Evolutionary conservation across 1,140 invertebrate species (phyloP), one percentile per base, ranked within the genome.

Genomic region (Dendrolimus punctatus): DNA sequence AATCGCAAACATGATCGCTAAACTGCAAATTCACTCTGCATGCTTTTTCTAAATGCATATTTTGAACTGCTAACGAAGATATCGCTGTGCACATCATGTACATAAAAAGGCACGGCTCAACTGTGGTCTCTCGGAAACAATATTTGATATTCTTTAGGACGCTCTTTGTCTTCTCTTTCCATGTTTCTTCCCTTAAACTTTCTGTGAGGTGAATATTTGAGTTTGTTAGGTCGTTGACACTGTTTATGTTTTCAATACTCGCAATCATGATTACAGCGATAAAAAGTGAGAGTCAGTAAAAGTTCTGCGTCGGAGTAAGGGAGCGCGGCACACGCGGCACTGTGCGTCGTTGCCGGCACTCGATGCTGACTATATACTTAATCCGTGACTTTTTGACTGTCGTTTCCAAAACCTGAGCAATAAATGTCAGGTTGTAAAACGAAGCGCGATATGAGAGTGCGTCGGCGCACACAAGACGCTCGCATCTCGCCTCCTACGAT

Each of bases 11-110:
- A n/a, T 88, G 76, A 38, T 83, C 80, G 49, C 85, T 81, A 50
- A 89, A 90, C 5, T 85, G 75, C 2, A 90, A 83, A 73, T 92
- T 91, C 0, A 93, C 90, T 41, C 90, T 83, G 63, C 92, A 93
- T 0, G 91, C 89, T 68, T 89, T 87, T 61, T 87, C 84, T 51
- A 87, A 73, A 49, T 85, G 80, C 80, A 87, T 85, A 55, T 85
- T 85, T 53, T 84, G 80, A 5, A 87, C 84, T 0, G 82, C 79
- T 39, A 87, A 46, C 36, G 79, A 78, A 0, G 81, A 85, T 38
- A 87, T 53, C 5, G 77, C 72, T 8, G 73, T 85, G 44, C 79
- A 84, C 53, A 85, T 41, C 78, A 85, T 82, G 55, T 80, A 87
- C 54, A 71, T 53, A 72, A 84, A 85, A 51, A 87, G 57, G 49